Conservation (phyloP, 2,113 vertebrate genomes). For the Cololabis saira region DNA sequence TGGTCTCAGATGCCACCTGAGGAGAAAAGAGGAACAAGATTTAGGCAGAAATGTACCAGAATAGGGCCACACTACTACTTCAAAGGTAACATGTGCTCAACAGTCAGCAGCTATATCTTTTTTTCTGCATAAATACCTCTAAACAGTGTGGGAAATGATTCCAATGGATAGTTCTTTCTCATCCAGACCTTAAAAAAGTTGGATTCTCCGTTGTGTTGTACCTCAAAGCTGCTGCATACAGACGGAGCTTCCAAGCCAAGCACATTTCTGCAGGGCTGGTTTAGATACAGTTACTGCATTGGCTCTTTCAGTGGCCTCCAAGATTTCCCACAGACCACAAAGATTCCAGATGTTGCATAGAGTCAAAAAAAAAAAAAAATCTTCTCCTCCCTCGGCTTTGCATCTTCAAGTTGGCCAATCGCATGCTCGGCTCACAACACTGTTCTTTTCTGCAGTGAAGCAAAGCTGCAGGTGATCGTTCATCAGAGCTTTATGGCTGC, state of each 20-base stretch:
- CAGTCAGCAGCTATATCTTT: slow-evolving; percentile 10
- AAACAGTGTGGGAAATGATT: background rate
- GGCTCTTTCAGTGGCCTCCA: slow-evolving; percentile 51
- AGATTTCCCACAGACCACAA: slow-evolving; percentile 64
- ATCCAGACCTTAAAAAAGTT: slow-evolving; percentile 10
- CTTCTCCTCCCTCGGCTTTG: slow-evolving; percentile 4
- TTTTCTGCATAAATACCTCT: slow-evolving; percentile 15
- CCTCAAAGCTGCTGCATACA: slow-evolving; percentile 22
- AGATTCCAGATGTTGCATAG: slow-evolving; percentile 72
- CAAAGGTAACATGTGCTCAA: slow-evolving; percentile 11
- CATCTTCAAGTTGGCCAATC: slow-evolving; percentile 22
- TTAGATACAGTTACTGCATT: slow-evolving; percentile 57
- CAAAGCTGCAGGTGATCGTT: slow-evolving; percentile 29
- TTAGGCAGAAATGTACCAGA: slow-evolving; percentile 63
- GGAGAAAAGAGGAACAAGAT: slow-evolving; percentile 56
- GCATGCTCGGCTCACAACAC: slow-evolving; percentile 34
- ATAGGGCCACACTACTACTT: slow-evolving; percentile 37
- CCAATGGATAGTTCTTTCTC: slow-evolving; percentile 20
- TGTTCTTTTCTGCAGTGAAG: slow-evolving; percentile 45
- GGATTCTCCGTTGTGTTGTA: slow-evolving; percentile 26
- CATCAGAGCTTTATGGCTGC: slow-evolving; percentile 44
- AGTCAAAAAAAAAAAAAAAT: slow-evolving; percentile 26
- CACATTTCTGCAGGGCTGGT: slow-evolving; percentile 54
- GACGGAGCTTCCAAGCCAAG: slow-evolving; percentile 38
- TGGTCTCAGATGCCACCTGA: slow-evolving; percentile 63